Conservation (phyloP, 2,797 vertebrate genomes). For the Stomatorhinus walkeri region DNA sequence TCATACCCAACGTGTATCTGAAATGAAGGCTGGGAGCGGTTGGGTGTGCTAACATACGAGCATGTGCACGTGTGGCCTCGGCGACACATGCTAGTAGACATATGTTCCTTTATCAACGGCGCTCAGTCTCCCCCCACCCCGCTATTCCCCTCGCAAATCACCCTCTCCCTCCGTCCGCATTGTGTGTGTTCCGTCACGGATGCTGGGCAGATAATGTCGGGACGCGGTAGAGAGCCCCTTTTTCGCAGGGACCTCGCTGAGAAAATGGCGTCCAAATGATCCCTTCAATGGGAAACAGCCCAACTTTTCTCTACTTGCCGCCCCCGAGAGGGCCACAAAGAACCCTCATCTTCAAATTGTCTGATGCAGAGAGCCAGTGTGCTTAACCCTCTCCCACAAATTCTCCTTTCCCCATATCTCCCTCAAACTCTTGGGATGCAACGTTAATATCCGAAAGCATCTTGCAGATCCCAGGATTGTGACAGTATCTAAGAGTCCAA, state of each 20-base stretch:
- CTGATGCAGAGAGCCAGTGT: slow-evolving; percentile 4
- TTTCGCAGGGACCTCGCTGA: slow-evolving; percentile 57
- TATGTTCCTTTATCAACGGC: neutral
- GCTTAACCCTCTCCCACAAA: slow-evolving; percentile 22
- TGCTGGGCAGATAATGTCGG: slow-evolving; percentile 28
- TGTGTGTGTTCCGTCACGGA: neutral
- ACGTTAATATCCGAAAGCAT: neutral
- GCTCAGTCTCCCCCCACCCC: neutral
- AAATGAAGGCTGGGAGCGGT: slow-evolving; percentile 32
- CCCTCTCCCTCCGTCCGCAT: neutral
- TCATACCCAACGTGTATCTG: neutral
- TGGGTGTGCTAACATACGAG: slow-evolving; percentile 44
- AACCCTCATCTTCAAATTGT: slow-evolving; percentile 25
- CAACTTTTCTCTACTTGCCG: slow-evolving; percentile 34
- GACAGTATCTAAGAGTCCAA: neutral
- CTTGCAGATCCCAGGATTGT: neutral
- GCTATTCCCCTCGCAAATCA: neutral
- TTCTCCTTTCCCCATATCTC: slow-evolving; percentile 12
- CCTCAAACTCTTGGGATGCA: neutral
- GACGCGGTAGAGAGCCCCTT: slow-evolving; percentile 47
- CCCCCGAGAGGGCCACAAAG: slow-evolving; percentile 32
- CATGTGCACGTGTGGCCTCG: slow-evolving; percentile 32
- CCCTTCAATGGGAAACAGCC: slow-evolving; percentile 44
- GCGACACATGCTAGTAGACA: neutral
- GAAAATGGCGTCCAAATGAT: slow-evolving; percentile 64